These are phyloP conservation scores for Felis chaus DNA, from an alignment of 2,113 vertebrate species.

Conservation along the genomic window DNA sequence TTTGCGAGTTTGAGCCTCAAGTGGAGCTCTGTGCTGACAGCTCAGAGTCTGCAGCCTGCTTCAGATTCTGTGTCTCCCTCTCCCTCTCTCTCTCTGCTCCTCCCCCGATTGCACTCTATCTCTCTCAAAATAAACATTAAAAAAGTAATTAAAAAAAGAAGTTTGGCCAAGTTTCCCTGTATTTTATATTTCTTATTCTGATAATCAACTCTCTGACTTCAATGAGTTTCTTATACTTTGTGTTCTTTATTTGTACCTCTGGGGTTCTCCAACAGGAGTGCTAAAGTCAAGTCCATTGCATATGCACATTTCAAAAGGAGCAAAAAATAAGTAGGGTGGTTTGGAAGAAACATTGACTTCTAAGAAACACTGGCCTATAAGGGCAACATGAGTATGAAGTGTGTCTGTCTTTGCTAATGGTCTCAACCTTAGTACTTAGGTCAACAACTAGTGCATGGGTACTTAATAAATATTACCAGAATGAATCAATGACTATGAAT, in stretches of 20 bases:
- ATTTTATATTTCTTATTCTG: neutral
- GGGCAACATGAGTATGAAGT: neutral
- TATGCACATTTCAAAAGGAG: neutral
- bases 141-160: neutral
- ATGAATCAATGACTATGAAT: neutral
- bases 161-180: neutral
- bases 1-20: too few species aligned
- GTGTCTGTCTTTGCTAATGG: neutral
- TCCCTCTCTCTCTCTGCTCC: too few species aligned
- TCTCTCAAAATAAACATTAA: too few species aligned
- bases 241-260: neutral
- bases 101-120: too few species aligned
- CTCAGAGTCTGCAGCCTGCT: too few species aligned
- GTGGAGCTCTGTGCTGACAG: too few species aligned
- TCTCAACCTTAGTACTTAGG: neutral
- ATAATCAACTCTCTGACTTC: neutral
- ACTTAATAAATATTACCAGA: neutral
- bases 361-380: neutral
- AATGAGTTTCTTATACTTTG: neutral
- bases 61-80: too few species aligned
- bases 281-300: neutral
- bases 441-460: too few species aligned
- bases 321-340: neutral
- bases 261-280: neutral
- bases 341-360: neutral